phyloP scores from a whole-genome alignment of 1,140 invertebrate species.

The Megathymus violae region DNA sequence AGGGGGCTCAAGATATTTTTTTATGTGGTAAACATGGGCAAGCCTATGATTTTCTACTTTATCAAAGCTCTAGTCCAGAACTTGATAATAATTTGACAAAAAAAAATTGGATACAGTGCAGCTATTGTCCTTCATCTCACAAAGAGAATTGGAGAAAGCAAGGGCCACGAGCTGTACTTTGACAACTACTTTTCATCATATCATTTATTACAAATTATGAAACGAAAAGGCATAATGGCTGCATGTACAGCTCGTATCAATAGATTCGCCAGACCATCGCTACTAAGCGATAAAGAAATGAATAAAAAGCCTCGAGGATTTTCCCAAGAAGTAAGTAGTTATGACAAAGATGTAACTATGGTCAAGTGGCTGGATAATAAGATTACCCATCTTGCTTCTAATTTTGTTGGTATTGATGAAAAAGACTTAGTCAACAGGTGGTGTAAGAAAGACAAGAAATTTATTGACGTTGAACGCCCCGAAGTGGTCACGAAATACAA shows the following conservation, averaged over 20 bases:
- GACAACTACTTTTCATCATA: slow-evolving; percentile 67
- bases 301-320: slow-evolving; percentile 62
- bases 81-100: slow-evolving; percentile 44
- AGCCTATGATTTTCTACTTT: slow-evolving; percentile 48
- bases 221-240: slow-evolving; percentile 63
- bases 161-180: slow-evolving; percentile 45
- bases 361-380: slow-evolving; percentile 74
- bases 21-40: slow-evolving; percentile 48
- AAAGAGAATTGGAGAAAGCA: slow-evolving; percentile 52
- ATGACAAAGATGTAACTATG: slow-evolving; percentile 55
- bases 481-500: slow-evolving; percentile 56
- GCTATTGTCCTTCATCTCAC: slow-evolving; percentile 49
- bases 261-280: slow-evolving; percentile 57
- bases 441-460: slow-evolving; percentile 61
- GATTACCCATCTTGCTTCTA: slow-evolving; percentile 64
- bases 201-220: slow-evolving; percentile 61
- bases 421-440: slow-evolving; percentile 51
- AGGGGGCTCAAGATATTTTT: slow-evolving; percentile 47
- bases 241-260: slow-evolving; percentile 59
- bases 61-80: slow-evolving; percentile 49
- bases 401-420: slow-evolving; percentile 69
- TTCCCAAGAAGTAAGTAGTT: slow-evolving; percentile 62
- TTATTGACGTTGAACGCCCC: slow-evolving; percentile 57
- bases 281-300: slow-evolving; percentile 60
- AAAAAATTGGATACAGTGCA: slow-evolving; percentile 49